Evolutionary conservation across 1,140 invertebrate genomes (phyloP).

Genomic region (Lucilia sericata): DNA sequence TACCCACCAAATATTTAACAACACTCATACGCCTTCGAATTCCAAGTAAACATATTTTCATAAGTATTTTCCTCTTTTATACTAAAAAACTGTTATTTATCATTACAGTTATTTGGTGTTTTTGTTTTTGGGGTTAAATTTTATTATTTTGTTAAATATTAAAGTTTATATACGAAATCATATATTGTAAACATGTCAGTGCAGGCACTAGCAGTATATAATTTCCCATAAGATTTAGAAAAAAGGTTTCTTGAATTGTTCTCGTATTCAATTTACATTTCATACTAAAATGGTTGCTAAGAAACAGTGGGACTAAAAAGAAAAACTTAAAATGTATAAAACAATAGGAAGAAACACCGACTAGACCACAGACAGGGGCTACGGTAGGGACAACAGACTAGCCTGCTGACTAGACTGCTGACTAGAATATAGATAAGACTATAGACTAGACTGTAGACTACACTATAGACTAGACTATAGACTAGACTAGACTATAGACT

Average conservation of each 20-base stretch:
- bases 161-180: not conserved
- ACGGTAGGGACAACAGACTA: too few relatives aligned
- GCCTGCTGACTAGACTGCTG: too few relatives aligned
- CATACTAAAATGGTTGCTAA: not conserved
- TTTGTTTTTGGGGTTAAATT: not conserved
- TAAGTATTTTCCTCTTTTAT: too few relatives aligned
- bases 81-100: not conserved
- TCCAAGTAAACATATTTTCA: not conserved
- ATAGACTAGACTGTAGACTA: too few relatives aligned
- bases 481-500: too few relatives aligned
- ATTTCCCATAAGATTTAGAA: not conserved
- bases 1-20: not conserved
- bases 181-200: not conserved
- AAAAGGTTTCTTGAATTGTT: not conserved
- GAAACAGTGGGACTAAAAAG: too few relatives aligned
- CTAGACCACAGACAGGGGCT: too few relatives aligned
- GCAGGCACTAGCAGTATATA: not conserved
- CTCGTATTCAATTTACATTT: not conserved
- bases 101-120: not conserved
- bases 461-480: too few relatives aligned
- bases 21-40: not conserved
- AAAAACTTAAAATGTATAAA: too few relatives aligned
- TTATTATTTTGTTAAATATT: not conserved
- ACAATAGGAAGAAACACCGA: too few relatives aligned
- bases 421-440: too few relatives aligned